Evolutionary conservation across 2,113 vertebrate species (phyloP).

Genomic region (Sula dactylatra): DNA sequence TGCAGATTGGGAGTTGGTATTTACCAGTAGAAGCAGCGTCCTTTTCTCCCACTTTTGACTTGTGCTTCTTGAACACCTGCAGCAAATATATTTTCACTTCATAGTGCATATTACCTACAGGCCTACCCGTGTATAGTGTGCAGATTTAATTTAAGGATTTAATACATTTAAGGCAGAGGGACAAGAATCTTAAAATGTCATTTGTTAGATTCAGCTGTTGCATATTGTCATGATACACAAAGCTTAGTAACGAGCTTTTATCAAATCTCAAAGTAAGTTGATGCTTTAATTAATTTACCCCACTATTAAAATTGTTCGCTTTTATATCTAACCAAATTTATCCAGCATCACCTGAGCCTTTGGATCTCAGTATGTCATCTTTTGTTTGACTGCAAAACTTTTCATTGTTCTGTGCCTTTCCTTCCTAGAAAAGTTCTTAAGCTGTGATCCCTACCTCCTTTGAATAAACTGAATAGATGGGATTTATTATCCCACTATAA

Average conservation of each 20-base stretch:
- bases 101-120: neutral
- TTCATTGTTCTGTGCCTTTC: neutral
- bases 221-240: neutral
- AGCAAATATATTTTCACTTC: neutral
- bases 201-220: neutral
- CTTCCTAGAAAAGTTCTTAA: neutral
- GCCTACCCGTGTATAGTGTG: neutral
- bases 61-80: neutral
- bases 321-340: neutral
- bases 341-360: neutral
- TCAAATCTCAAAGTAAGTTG: neutral
- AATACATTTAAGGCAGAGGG: neutral
- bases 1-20: neutral
- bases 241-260: neutral
- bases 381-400: neutral
- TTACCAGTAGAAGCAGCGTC: neutral
- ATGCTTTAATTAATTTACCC: neutral
- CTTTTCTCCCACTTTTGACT: neutral
- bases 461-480: neutral
- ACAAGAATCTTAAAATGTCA: neutral
- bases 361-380: neutral
- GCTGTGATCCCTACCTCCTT: neutral
- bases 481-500: neutral
- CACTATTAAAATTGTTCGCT: neutral
- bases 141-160: neutral